These are phyloP conservation scores for Holacanthus passer DNA, from an alignment of 2,113 vertebrate species.

Conservation along the genomic window DNA sequence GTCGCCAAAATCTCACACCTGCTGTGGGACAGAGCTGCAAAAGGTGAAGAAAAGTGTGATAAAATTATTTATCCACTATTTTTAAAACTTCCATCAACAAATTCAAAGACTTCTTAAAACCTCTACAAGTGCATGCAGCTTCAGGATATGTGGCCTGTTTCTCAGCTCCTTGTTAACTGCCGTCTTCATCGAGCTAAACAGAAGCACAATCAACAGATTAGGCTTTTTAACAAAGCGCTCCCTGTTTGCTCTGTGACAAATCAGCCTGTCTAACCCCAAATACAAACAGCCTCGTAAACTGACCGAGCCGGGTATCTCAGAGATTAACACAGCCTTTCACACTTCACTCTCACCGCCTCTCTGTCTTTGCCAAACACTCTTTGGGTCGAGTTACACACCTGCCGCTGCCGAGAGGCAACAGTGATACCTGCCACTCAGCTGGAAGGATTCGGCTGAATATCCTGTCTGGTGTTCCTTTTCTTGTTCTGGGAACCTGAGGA, in stretches of 20 bases:
- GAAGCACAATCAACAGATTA: conserved; percentile 2
- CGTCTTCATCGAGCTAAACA: not conserved
- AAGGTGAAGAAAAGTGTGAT: not conserved
- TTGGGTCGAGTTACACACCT: conserved; percentile 70
- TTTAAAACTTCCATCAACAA: not conserved
- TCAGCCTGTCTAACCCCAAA: conserved; percentile 38
- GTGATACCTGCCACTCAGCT: conserved; percentile 63
- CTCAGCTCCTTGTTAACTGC: not conserved
- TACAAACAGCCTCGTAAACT: conserved; percentile 41
- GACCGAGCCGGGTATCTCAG: conserved; percentile 26
- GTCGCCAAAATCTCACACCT: conserved; percentile 74
- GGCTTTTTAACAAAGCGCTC: conserved; percentile 20
- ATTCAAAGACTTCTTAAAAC: not conserved
- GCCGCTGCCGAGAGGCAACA: conserved; percentile 39
- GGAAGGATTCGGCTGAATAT: conserved; percentile 69
- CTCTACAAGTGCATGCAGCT: not conserved
- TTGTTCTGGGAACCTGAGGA: conserved; percentile 70
- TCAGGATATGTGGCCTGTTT: not conserved
- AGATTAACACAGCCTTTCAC: conserved; percentile 62
- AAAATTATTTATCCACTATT: not conserved
- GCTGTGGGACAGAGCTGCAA: conserved; percentile 23
- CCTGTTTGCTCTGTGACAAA: conserved; percentile 33
- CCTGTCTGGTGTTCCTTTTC: conserved; percentile 71
- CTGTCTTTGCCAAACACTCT: conserved; percentile 59
- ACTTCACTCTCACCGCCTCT: conserved; percentile 56